phyloP scores from a whole-genome alignment of 2,888 invertebrate genomes.

The Cheilosia urbana region DNA sequence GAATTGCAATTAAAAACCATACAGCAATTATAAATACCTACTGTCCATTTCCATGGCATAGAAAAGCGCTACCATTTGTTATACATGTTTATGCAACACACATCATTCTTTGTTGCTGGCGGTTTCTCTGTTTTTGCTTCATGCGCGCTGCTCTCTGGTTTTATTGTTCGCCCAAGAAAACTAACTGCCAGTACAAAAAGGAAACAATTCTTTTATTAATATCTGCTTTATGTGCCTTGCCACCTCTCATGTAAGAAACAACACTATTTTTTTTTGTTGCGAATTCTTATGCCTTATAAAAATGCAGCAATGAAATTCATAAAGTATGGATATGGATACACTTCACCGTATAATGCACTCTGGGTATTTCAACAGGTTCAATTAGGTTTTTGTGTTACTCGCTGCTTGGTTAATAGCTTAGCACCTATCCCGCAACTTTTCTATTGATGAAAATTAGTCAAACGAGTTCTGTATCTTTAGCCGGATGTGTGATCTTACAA shows the following conservation, averaged over 20 bases:
- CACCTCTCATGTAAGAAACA: constrained; percentile 52
- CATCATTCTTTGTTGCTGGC: background rate
- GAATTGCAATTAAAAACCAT: constrained; percentile 48
- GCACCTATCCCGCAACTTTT: constrained; percentile 27
- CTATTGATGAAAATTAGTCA: constrained; percentile 15
- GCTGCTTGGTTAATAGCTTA: constrained; percentile 9
- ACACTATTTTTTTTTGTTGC: background rate
- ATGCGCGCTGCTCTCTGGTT: background rate
- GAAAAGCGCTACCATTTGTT: constrained; percentile 61
- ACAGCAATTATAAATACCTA: constrained; percentile 14
- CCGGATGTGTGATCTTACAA: no score
- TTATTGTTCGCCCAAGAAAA: background rate
- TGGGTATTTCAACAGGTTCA: constrained; percentile 61
- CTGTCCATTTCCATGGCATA: constrained; percentile 72
- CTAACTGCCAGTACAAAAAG: background rate
- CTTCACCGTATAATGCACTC: constrained; percentile 9
- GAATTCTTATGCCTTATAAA: constrained; percentile 12
- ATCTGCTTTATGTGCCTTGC: constrained; percentile 18
- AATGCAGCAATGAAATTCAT: constrained; percentile 32
- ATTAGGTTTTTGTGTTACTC: constrained; percentile 25
- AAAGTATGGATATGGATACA: constrained; percentile 36
- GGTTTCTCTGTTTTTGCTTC: constrained; percentile 17
- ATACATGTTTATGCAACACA: constrained; percentile 61
- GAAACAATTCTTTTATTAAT: constrained; percentile 58
- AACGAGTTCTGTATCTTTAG: constrained; percentile 5